Conservation (phyloP, 1,140 invertebrate species). For the Drosophila arawakana region DNA sequence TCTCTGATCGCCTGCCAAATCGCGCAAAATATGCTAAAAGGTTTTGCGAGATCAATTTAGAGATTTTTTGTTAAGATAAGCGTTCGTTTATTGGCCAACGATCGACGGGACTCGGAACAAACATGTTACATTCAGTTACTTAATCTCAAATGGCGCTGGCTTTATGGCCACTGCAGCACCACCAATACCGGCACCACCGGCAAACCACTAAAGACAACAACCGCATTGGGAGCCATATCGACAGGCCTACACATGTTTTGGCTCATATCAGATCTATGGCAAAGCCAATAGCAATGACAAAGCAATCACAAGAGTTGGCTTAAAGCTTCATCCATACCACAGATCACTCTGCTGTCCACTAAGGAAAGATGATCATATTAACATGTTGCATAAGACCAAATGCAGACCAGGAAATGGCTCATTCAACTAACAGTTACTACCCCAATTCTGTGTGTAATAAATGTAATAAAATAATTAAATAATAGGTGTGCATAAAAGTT, state of each 20-base stretch:
- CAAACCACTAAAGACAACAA: conserved; percentile 23
- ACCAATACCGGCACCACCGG: conserved; percentile 2
- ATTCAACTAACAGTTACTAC: background rate
- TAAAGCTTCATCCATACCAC: conserved; percentile 5
- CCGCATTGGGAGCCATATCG: conserved; percentile 54
- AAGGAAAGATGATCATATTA: background rate
- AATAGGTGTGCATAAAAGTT: too few species aligned
- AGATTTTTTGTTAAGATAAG: conserved; percentile 83
- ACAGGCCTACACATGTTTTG: conserved; percentile 75
- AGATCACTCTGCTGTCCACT: conserved; percentile 32
- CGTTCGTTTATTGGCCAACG: conserved; percentile 77
- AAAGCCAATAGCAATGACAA: conserved; percentile 69
- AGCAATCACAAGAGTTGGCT: conserved; percentile 43
- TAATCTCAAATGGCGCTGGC: conserved; percentile 78
- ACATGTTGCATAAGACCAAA: background rate
- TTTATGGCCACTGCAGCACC: conserved; percentile 44
- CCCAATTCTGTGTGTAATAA: background rate
- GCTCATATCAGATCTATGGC: conserved; percentile 72
- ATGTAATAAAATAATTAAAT: background rate
- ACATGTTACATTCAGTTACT: conserved; percentile 64
- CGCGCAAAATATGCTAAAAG: conserved; percentile 83
- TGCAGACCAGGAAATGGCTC: conserved; percentile 1
- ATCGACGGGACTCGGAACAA: conserved; percentile 40
- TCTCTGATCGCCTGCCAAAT: conserved; percentile 71
- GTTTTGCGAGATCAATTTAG: conserved; percentile 82